phyloP scores from a whole-genome alignment of 2,113 vertebrate genomes.

The Callaeas wilsoni region DNA sequence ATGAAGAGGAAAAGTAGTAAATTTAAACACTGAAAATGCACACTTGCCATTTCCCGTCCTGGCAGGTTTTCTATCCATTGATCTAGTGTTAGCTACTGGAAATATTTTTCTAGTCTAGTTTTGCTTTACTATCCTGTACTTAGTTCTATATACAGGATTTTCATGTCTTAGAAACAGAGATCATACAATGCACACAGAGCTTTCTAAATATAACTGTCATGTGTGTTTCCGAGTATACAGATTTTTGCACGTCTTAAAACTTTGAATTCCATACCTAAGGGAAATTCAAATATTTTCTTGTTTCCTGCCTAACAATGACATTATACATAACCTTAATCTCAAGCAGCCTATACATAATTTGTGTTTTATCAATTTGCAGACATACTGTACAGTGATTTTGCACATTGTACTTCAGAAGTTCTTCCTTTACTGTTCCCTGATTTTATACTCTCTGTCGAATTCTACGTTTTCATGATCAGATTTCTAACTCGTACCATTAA shows the following conservation, averaged over 20 bases:
- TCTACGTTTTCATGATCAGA: background rate
- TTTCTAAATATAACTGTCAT: background rate
- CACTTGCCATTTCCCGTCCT: background rate
- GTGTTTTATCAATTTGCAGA: background rate
- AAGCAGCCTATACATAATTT: background rate
- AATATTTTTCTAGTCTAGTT: background rate
- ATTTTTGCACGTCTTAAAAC: background rate
- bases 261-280: background rate
- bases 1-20: background rate
- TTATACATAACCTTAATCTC: background rate
- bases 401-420: background rate
- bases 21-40: background rate
- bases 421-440: background rate
- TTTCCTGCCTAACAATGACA: background rate
- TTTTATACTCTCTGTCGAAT: background rate
- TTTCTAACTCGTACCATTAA: background rate
- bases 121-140: background rate
- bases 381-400: background rate
- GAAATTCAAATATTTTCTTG: background rate
- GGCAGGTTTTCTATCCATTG: background rate
- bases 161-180: background rate
- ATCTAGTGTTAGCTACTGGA: background rate
- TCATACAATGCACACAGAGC: background rate
- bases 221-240: background rate
- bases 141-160: background rate